Conservation (phyloP, 2,888 invertebrate genomes). For the Euzophera pinguis region DNA sequence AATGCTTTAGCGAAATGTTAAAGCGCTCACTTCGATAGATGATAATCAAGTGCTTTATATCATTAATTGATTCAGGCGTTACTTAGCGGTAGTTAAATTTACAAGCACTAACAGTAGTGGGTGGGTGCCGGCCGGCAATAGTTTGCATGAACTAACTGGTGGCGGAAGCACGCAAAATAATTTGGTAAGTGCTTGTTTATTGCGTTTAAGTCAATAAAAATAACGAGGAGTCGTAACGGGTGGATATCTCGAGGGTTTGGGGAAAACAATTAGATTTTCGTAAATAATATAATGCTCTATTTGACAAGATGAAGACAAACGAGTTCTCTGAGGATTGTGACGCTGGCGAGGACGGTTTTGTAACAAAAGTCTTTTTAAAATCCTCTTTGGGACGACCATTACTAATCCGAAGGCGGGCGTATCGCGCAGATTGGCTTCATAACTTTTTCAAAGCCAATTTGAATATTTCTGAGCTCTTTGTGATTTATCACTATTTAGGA, state of each 20-base stretch:
- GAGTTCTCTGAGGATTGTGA: conserved; percentile 31
- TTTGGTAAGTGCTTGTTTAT: no score
- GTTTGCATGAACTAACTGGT: no score
- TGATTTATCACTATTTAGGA: conserved; percentile 49
- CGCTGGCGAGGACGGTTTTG: conserved; percentile 34
- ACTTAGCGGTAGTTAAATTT: no score
- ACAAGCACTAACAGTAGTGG: no score
- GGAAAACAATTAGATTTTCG: conserved; percentile 32
- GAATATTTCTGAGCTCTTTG: conserved; percentile 49
- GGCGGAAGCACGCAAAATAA: no score
- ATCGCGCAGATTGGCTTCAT: conserved; percentile 49
- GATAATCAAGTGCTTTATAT: no score
- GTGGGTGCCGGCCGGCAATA: no score
- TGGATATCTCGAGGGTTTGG: background rate
- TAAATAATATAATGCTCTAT: conserved; percentile 30
- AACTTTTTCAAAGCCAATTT: conserved; percentile 65
- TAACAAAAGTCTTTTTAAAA: conserved; percentile 47
- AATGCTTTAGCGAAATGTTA: conserved; percentile 16
- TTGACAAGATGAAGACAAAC: conserved; percentile 47
- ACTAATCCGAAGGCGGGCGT: conserved; percentile 41
- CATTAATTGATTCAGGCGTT: no score
- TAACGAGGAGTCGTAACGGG: conserved; percentile 11
- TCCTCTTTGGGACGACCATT: conserved; percentile 34
- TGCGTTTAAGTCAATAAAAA: conserved; percentile 13
- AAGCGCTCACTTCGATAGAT: conserved; percentile 12